Evolutionary conservation across 2,797 vertebrate species (phyloP).

Genomic region (Argyrosomus regius): DNA sequence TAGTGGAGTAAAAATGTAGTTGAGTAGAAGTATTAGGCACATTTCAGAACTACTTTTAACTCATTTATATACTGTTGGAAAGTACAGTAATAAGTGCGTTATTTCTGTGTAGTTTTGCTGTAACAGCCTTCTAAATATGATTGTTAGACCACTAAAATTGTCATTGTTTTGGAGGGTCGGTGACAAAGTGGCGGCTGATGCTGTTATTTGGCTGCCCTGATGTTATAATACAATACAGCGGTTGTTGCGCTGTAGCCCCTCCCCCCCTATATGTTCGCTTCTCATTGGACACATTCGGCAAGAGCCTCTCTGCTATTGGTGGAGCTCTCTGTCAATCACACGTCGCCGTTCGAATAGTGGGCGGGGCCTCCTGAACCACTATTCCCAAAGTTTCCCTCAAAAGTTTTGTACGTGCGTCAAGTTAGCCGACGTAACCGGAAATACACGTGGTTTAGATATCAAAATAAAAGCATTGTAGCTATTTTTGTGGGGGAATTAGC

Average conservation of each 20-base stretch:
- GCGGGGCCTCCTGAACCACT: slow-evolving; percentile 42
- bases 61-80: too few relatives aligned
- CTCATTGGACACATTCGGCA: slow-evolving; percentile 60
- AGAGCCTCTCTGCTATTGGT: slow-evolving; percentile 63
- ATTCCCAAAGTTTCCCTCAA: slow-evolving; percentile 41
- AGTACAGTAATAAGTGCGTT: too few relatives aligned
- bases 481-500: rapidly evolving
- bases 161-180: neutral
- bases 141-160: neutral
- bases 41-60: too few relatives aligned
- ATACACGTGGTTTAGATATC: rapidly evolving
- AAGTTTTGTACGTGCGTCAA: slow-evolving; percentile 25
- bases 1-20: neutral
- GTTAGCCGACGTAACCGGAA: slow-evolving; percentile 27
- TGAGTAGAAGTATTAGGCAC: too few relatives aligned
- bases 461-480: slow-evolving; percentile 17
- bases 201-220: slow-evolving; percentile 22
- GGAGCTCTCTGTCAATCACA: slow-evolving; percentile 57
- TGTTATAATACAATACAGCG: slow-evolving; percentile 59
- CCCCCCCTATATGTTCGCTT: neutral
- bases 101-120: neutral
- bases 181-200: slow-evolving; percentile 12
- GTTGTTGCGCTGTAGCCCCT: slow-evolving; percentile 34
- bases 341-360: slow-evolving; percentile 43
- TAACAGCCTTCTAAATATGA: neutral